Conservation (phyloP, 1,140 invertebrate species). For the Lordiphosa mommai region DNA sequence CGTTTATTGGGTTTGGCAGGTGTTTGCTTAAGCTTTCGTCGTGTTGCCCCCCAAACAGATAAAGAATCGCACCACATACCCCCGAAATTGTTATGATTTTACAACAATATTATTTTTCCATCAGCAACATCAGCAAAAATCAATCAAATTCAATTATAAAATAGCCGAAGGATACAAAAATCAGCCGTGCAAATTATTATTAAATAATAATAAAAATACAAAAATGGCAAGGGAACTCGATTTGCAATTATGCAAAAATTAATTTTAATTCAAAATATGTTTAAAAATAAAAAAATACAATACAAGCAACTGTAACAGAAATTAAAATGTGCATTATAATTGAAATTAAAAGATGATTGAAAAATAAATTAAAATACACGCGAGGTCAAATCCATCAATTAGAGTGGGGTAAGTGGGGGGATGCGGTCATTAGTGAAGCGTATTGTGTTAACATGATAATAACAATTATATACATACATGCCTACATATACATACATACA, state of each 20-base stretch:
- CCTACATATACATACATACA: background rate
- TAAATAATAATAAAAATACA: slow-evolving; percentile 18
- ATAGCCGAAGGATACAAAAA: slow-evolving; percentile 45
- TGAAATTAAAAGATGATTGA: slow-evolving; percentile 37
- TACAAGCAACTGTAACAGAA: slow-evolving; percentile 16
- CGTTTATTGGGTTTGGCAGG: slow-evolving; percentile 1
- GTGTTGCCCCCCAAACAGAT: slow-evolving; percentile 6
- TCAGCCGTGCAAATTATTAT: background rate
- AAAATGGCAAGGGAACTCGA: slow-evolving; percentile 7
- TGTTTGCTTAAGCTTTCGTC: slow-evolving; percentile 13
- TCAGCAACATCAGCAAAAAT: slow-evolving; percentile 74
- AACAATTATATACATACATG: slow-evolving; percentile 31
- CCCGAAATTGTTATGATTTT: slow-evolving; percentile 56
- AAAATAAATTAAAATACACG: slow-evolving; percentile 41
- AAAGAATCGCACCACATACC: background rate
- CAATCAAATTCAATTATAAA: slow-evolving; percentile 76
- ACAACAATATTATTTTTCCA: slow-evolving; percentile 77
- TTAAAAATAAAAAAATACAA: slow-evolving; percentile 23
- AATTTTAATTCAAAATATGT: slow-evolving; percentile 41
- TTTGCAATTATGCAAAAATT: slow-evolving; percentile 56
- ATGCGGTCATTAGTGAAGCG: slow-evolving; percentile 7
- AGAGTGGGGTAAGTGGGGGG: background rate
- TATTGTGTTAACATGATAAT: slow-evolving; percentile 44
- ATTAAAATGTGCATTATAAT: slow-evolving; percentile 39
- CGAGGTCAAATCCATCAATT: slow-evolving; percentile 53